Conservation (phyloP, 2,113 vertebrate species). For the Paramormyrops kingsleyae region DNA sequence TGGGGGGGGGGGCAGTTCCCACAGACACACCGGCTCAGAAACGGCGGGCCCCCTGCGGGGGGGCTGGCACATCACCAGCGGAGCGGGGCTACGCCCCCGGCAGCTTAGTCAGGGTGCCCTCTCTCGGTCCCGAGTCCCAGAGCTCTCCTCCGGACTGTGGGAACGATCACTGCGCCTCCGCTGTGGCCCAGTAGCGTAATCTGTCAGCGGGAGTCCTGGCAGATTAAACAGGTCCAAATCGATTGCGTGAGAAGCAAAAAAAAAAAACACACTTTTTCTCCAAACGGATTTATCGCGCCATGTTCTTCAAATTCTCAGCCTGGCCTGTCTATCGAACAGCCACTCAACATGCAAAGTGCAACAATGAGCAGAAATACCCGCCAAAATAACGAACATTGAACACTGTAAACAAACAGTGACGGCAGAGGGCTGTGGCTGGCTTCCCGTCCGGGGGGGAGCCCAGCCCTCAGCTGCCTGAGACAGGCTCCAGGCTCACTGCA, state of each 20-base stretch:
- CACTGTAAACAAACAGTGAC: background rate
- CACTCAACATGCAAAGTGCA: background rate
- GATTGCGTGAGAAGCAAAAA: background rate
- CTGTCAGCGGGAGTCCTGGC: background rate
- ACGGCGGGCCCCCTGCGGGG: background rate
- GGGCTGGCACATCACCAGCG: background rate
- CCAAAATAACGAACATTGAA: background rate
- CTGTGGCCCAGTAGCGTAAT: background rate
- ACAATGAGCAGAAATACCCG: background rate
- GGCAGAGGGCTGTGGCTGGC: background rate
- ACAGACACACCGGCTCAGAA: background rate
- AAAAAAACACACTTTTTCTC: background rate
- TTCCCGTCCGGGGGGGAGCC: background rate
- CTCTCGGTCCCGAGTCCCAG: background rate
- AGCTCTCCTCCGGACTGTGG: background rate
- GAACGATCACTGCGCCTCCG: background rate
- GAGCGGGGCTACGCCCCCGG: background rate
- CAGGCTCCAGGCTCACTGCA: background rate
- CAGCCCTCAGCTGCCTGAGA: background rate
- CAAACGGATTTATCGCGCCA: background rate
- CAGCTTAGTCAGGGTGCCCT: background rate
- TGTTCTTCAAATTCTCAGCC: background rate
- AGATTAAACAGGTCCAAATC: background rate
- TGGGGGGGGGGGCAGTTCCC: background rate
- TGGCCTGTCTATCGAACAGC: background rate